phyloP scores from a whole-genome alignment of 2,888 invertebrate genomes.

The Scaptomyza reducta region DNA sequence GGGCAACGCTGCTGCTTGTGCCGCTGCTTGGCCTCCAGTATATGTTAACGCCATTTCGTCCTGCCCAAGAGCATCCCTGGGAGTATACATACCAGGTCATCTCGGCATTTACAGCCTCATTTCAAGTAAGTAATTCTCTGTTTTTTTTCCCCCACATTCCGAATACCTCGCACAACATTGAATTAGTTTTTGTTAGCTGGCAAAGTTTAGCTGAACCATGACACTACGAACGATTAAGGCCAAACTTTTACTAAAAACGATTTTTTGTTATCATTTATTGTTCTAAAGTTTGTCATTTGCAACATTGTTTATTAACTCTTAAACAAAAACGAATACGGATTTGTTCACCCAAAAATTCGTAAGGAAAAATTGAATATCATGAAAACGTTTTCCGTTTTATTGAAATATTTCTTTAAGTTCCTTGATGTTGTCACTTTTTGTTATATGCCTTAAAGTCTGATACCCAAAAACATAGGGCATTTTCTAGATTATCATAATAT shows the following conservation, averaged over 20 bases:
- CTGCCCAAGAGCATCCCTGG: conserved; percentile 88
- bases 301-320: too few species aligned
- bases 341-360: too few species aligned
- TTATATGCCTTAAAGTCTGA: too few species aligned
- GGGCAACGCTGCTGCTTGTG: conserved; percentile 94
- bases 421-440: too few species aligned
- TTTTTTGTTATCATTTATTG: neutral
- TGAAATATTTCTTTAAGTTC: too few species aligned
- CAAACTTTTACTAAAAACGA: neutral
- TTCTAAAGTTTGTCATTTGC: too few species aligned
- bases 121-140: conserved; percentile 88
- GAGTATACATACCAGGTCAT: conserved; percentile 92
- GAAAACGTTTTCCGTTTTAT: too few species aligned
- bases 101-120: conserved; percentile 93
- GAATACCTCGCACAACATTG: conserved; percentile 11
- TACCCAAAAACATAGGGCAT: neutral
- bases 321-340: too few species aligned
- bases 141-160: conserved; percentile 1
- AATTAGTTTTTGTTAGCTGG: neutral
- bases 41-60: conserved; percentile 94
- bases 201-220: neutral
- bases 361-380: too few species aligned
- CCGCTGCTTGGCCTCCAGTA: conserved; percentile 96
- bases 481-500: neutral
- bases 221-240: neutral